Evolutionary conservation across 2,888 invertebrate genomes (phyloP), one percentile per base, ranked within the genome.

Genomic region (Stratiomys singularior): DNA sequence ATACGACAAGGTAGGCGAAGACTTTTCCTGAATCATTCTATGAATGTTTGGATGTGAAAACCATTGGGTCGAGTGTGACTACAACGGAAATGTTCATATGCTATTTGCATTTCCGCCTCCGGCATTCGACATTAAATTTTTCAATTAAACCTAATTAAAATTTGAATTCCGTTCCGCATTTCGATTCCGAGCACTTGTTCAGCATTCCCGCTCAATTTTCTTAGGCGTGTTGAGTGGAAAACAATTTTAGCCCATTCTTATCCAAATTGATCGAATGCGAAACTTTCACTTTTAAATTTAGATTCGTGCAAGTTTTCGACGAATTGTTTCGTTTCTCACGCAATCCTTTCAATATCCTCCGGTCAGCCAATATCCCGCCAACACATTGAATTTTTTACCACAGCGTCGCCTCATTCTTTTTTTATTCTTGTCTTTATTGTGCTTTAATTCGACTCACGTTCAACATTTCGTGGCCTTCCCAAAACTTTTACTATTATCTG

Each of bases 201-300:
- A 3, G 37, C 37, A 37, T 37, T 37, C 37, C 9, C 37, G 37
- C 9, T 37, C 37, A 5, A 9, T 3, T 37, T 37, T 9, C 5
- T 9, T 3, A 37, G 3, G 37, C 37, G 3, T 37, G 9, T 37
- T 37, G 9, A 37, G 37, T 9, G 37, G 37, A 5, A 37, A 37
- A 37, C 37, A 37, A 9, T 9, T 3, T 11, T n/a, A 11, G 9
- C 21, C 21, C 25, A 60, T 60, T 60, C 21, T 27, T 63, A 15
- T 27, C 63, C 18, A 66, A 37, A 37, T 9, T 18, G 30, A 66
- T 11, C 28, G 15, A 4, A 1, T 30, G 15, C 9, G 1, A 18
- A 30, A 30, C 28, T 27, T 66, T 66, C 30, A 28, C 28, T 30
- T 66, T 64, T 66, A 66, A 66, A 37, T 66, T 66, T 66, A 66